phyloP scores from a whole-genome alignment of 92 coral and sea anemone species.

The Phenganax marumi region DNA sequence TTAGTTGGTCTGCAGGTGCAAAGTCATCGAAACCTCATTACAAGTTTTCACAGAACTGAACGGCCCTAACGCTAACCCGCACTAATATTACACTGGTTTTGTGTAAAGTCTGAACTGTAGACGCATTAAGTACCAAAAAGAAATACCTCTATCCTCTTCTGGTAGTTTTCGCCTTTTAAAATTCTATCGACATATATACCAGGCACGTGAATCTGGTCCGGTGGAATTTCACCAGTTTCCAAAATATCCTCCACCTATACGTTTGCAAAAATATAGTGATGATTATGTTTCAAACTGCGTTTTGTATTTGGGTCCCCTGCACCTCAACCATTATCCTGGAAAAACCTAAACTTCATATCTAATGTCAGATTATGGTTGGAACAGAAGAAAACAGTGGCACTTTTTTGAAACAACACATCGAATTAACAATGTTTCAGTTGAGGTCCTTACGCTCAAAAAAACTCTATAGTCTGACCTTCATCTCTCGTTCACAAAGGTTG shows the following conservation, averaged over 20 bases:
- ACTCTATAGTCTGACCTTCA: not conserved
- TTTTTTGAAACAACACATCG: no score
- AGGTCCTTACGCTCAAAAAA: no score
- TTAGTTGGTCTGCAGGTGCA: not conserved
- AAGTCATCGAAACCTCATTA: not conserved
- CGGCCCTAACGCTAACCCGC: not conserved
- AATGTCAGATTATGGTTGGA: no score
- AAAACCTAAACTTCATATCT: no score
- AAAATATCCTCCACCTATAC: slow-evolving; percentile 91
- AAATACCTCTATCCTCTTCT: slow-evolving; percentile 87
- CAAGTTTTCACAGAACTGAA: not conserved
- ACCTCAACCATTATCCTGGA: no score
- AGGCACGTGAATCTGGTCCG: slow-evolving; percentile 84
- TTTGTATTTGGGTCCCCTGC: no score
- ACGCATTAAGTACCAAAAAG: no score
- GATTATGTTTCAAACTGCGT: no score
- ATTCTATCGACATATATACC: slow-evolving; percentile 84
- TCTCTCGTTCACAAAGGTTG: slow-evolving; percentile 70
- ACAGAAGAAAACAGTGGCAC: no score
- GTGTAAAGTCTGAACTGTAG: not conserved
- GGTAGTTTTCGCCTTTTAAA: slow-evolving; percentile 72
- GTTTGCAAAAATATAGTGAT: not conserved
- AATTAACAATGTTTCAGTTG: no score
- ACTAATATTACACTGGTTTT: not conserved
- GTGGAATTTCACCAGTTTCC: slow-evolving; percentile 83